Evolutionary conservation across 2,797 vertebrate genomes (phyloP).

Genomic region (Galagoides demidoff): DNA sequence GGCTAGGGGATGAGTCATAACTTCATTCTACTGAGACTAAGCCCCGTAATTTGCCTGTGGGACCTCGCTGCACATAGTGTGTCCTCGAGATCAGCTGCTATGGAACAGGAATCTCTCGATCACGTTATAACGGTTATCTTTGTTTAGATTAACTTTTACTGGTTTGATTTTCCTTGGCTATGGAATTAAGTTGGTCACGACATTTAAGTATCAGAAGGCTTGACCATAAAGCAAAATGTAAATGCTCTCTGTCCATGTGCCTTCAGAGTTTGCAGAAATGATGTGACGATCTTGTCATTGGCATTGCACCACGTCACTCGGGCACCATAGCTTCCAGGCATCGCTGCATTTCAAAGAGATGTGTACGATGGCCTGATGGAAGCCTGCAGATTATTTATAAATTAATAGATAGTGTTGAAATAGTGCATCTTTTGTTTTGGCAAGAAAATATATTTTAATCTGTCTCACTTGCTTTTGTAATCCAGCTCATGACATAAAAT

Average conservation of each 20-base stretch:
- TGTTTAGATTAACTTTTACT: not conserved
- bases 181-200: not conserved
- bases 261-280: not conserved
- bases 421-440: not conserved
- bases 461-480: not conserved
- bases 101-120: not conserved
- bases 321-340: not conserved
- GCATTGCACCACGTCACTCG: too few relatives aligned
- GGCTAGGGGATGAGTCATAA: not conserved
- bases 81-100: not conserved
- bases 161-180: not conserved
- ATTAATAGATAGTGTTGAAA: not conserved
- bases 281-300: fast-evolving
- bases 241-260: fast-evolving
- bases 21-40: not conserved
- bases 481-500: not conserved
- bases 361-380: not conserved
- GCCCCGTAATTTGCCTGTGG: fast-evolving
- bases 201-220: not conserved
- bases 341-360: not conserved
- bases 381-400: not conserved
- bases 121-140: not conserved
- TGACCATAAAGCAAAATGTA: not conserved
- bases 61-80: fast-evolving
- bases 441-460: not conserved